Base-by-base conservation (phyloP, 2,797 vertebrate genomes). In the Pelobates cultripes region DNA sequence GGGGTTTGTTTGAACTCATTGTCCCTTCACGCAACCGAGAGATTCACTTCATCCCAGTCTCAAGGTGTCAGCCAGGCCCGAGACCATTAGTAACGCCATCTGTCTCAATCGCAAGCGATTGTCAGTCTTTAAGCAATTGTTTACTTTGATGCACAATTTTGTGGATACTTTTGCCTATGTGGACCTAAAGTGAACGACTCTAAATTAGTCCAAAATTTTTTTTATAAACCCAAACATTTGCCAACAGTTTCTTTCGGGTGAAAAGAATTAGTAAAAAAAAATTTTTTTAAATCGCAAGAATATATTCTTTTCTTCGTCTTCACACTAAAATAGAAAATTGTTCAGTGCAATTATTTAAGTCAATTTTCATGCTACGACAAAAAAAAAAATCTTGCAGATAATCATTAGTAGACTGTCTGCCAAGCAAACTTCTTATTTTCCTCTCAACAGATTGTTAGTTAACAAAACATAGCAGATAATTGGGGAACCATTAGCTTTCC, bases 61-160 rank as follows among this genome's bases (percentile, higher is more conserved):
- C 66, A 70, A 45, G 17, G 63, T 81, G 72, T 81, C 79, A 81
- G n/a, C 8, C 17, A 43, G 41, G 55, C 41, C 13, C 8, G 14
- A 74, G 57, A 69, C 67, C 14, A 4, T 71, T 68, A 81, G 57
- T 28, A 57, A 71, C 9, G 42, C 74, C 74, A 77, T 82, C 80
- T 82, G 80, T 77, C 75, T 71, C 43, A 42, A 14, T 8, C 10
- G 40, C 57, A 53, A 74, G 68, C 69, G 73, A 76, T 53, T 81
- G 73, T 76, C 80, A 71, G n/a, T 51, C 47, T 51, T 75, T 68
- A 81, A 41, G 15, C 40, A 61, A 74, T 75, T 64, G 43, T 63
- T 63, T 75, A 43, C 57, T 41, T 8, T 44, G 12, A 63, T 63
- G 73, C 15, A 75, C 28, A 63, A 45, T 64, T 15, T 45, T 63